Conservation (phyloP, 2,797 vertebrate genomes). For the Gadopsis bispinosus region DNA sequence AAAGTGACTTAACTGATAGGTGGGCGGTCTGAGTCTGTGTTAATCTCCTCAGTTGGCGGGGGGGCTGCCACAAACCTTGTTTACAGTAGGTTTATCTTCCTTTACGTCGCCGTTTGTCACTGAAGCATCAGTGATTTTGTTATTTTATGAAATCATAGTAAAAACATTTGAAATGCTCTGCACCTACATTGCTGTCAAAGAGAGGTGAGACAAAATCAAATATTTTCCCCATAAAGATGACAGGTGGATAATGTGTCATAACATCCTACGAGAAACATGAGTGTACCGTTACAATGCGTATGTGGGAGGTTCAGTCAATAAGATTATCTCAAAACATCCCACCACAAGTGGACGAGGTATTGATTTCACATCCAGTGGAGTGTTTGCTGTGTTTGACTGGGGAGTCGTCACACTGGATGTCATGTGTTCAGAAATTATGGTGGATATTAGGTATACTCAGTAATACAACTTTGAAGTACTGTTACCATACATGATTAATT, state of each 20-base stretch:
- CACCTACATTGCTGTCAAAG: not conserved
- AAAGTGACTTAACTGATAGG: conserved; percentile 51
- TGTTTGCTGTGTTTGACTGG: conserved; percentile 1
- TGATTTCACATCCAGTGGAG: conserved; percentile 22
- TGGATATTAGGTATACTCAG: not conserved
- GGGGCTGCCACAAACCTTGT: not conserved
- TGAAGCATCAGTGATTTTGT: not conserved
- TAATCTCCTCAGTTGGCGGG: conserved; percentile 37
- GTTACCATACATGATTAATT: not conserved
- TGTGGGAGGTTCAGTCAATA: conserved; percentile 46
- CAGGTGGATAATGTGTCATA: not conserved
- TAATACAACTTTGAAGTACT: not conserved
- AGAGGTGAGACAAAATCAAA: conserved; percentile 9
- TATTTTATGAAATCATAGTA: not conserved
- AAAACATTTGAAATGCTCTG: not conserved
- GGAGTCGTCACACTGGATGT: not conserved
- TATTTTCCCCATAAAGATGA: conserved; percentile 23
- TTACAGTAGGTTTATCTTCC: not conserved
- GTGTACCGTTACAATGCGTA: not conserved
- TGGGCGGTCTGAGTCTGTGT: conserved; percentile 48
- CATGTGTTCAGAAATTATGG: not conserved
- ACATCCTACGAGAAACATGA: conserved; percentile 23
- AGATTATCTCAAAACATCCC: conserved; percentile 28
- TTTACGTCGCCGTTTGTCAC: not conserved
- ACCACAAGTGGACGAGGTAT: conserved; percentile 34